A percentile compares a stretch with the other conserved stretches of the same genome.
These are phyloP conservation scores for Heterocephalus glaber DNA, from an alignment of 2,113 vertebrate species.

Conservation along the genomic window DNA sequence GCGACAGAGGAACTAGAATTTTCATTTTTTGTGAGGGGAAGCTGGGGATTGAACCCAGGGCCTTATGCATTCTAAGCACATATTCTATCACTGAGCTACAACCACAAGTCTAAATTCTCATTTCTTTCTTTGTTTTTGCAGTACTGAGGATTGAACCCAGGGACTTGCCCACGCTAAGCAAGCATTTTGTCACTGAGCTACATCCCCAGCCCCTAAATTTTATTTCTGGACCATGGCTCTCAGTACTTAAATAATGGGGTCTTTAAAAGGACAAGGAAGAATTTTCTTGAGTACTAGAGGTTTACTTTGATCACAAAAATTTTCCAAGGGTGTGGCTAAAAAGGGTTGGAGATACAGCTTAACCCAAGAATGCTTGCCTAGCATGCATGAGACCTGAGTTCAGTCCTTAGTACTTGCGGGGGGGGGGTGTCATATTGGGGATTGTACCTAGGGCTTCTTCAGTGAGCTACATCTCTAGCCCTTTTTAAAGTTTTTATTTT, in stretches of 20 bases:
- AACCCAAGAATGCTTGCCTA: background rate
- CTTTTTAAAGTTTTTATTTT: background rate
- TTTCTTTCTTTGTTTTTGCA: too few species aligned
- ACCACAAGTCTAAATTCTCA: background rate
- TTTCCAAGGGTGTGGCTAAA: background rate
- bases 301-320: background rate
- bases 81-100: background rate
- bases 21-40: background rate
- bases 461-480: background rate
- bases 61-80: background rate
- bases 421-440: too few species aligned
- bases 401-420: background rate
- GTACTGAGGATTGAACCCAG: too few species aligned
- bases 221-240: constrained; percentile 47
- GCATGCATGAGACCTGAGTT: background rate
- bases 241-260: background rate
- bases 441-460: background rate
- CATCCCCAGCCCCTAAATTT: background rate
- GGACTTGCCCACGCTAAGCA: too few species aligned
- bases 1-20: background rate
- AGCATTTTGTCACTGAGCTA: too few species aligned
- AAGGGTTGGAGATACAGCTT: too few species aligned
- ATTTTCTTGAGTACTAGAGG: background rate
- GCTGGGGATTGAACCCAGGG: background rate
- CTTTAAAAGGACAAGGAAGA: background rate